Evolutionary conservation across 37 sponge, comb jelly and placozoan species (phyloP), one percentile per base, ranked within the genome.

Genomic region (Agelas oroides): DNA sequence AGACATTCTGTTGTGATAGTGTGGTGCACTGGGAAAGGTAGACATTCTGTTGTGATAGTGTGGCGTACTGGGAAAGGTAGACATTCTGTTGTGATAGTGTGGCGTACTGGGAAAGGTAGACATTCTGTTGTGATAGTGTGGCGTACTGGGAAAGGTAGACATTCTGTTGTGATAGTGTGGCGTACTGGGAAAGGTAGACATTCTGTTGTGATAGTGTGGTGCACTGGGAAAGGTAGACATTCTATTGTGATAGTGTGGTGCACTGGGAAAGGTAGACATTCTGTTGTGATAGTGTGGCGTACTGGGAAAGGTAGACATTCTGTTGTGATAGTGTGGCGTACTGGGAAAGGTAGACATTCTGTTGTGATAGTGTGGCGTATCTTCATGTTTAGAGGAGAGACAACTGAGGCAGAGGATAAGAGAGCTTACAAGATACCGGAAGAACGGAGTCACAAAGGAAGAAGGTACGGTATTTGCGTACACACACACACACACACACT

Each of bases 401-500:
- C 81, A 87, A 59, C 41, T 96, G 65, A 79, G 65, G 36, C 79
- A 91, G 25, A 81, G 88, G 31, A 88, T 96, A 40, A 82, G 65
- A 55, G 83, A 90, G 32, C 68, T 96, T 3, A 33, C 12, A 13
- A 71, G 59, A n/a, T 90, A 83, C 77, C 67, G 91, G 17, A 86
- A 85, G 58, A 79, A 92, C 33, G 96, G 96, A 17, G 69, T 89
- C 53, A 87, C 94, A 2, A 87, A 90, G 53, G 14, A 73, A 28
- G 94, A 90, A 72, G 92, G 92, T 87, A 32, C 13, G 57, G 19
- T n/a, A n/a, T n/a, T n/a, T n/a, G n/a, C n/a, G n/a, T n/a, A n/a
- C n/a, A n/a, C n/a, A n/a, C n/a, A n/a, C n/a, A n/a, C n/a, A n/a
- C n/a, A n/a, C n/a, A n/a, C n/a, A n/a, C n/a, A n/a, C n/a, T n/a